These are phyloP conservation scores for Phrynocephalus versicolor DNA, from an alignment of 2,113 vertebrate genomes.

Conservation along the genomic window DNA sequence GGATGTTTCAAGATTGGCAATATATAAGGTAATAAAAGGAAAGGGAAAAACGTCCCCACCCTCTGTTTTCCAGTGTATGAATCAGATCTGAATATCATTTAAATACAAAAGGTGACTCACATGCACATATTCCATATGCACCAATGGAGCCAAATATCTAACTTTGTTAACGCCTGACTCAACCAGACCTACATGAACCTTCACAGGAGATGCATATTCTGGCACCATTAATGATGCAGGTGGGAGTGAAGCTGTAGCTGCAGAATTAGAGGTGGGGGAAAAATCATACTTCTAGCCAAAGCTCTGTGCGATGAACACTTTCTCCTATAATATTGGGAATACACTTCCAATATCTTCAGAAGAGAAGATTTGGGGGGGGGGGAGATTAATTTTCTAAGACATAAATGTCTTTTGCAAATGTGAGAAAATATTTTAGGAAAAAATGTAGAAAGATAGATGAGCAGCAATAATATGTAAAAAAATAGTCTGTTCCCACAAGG, in stretches of 20 bases:
- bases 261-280: too few species aligned
- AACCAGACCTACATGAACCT: background rate
- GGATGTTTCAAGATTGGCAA: background rate
- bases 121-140: too few species aligned
- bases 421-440: background rate
- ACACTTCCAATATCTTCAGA: background rate
- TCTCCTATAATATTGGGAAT: background rate
- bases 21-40: background rate
- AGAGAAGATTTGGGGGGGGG: background rate
- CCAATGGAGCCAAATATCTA: background rate
- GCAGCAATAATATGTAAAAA: background rate
- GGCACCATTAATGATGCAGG: background rate
- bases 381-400: background rate
- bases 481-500: constrained; percentile 6
- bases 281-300: too few species aligned
- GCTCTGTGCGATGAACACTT: background rate
- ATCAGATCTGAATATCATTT: background rate
- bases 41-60: background rate
- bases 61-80: background rate
- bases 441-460: background rate
- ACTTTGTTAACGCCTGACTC: background rate
- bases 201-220: background rate
- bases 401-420: background rate
- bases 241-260: background rate
- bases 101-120: background rate